Percentiles rank a stretch among this genome's conserved stretches.
These are phyloP conservation scores for Drosophila affinis DNA, from an alignment of 2,888 invertebrate genomes.

Conservation along the genomic window DNA sequence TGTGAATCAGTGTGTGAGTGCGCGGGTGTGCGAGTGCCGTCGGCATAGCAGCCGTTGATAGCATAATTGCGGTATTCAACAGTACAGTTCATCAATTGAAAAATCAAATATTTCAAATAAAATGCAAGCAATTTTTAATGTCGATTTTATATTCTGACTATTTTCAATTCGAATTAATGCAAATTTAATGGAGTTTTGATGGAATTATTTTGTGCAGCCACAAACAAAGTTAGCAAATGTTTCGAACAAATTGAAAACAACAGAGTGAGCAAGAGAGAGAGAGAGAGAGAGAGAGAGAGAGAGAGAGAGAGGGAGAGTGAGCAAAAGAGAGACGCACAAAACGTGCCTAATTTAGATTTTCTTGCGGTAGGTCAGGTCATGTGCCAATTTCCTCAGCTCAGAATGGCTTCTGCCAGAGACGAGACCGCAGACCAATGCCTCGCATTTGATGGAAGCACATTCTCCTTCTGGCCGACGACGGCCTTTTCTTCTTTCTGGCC, in stretches of 20 bases:
- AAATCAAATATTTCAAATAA: not conserved
- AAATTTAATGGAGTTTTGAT: too few relatives aligned
- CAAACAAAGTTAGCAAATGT: conserved; percentile 17
- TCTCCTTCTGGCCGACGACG: too few relatives aligned
- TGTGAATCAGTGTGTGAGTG: not conserved
- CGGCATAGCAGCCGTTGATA: conserved; percentile 64
- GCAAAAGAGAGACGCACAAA: conserved; percentile 38
- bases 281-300: too few relatives aligned
- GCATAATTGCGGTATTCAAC: conserved; percentile 68
- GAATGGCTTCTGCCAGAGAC: conserved; percentile 35
- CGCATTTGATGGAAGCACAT: not conserved
- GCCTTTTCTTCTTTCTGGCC: not conserved
- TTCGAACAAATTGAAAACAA: conserved; percentile 1
- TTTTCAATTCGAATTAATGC: not conserved
- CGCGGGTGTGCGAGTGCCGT: conserved; percentile 3
- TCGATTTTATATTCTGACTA: not conserved
- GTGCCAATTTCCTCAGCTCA: conserved; percentile 67
- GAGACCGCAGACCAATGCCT: conserved; percentile 25
- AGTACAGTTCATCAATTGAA: conserved; percentile 38
- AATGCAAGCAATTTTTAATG: not conserved
- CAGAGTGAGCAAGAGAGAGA: not conserved
- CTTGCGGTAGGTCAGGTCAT: conserved; percentile 79
- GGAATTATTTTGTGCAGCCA: not conserved
- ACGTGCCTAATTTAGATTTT: conserved; percentile 70
- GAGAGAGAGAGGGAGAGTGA: conserved; percentile 3